Evolutionary conservation across 2,888 invertebrate genomes (phyloP).

Genomic region (Mesopsocus fuscifrons): DNA sequence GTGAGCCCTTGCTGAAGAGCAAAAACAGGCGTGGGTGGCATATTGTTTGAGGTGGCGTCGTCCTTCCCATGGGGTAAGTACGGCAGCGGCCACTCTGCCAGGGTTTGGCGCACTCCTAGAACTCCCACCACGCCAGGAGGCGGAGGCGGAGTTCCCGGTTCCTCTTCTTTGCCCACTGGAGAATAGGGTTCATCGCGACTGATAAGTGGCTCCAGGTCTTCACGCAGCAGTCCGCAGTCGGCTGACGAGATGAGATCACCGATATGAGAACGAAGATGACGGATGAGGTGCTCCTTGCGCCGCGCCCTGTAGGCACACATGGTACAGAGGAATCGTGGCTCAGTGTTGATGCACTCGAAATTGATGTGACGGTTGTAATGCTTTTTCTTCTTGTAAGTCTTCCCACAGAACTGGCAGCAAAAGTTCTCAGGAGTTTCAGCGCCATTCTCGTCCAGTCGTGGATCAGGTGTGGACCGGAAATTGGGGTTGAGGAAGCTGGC

Average conservation of each 20-base stretch:
- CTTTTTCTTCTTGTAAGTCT: slow-evolving; percentile 11
- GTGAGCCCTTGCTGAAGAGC: too few species aligned
- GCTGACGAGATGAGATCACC: slow-evolving; percentile 2
- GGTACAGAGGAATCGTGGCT: slow-evolving; percentile 64
- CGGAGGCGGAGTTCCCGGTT: too few species aligned
- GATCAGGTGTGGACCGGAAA: not conserved
- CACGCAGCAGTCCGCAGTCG: not conserved
- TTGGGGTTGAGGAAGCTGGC: slow-evolving; percentile 3
- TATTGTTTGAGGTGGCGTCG: too few species aligned
- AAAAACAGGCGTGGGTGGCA: too few species aligned
- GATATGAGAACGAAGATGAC: slow-evolving; percentile 28
- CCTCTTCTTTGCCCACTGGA: too few species aligned
- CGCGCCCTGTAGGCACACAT: slow-evolving; percentile 66
- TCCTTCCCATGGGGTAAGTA: too few species aligned
- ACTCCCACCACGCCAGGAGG: too few species aligned
- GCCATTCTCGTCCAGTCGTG: not conserved
- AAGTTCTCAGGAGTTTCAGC: slow-evolving; percentile 4
- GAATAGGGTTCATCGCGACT: too few species aligned
- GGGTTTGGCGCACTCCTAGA: too few species aligned
- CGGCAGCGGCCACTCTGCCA: too few species aligned
- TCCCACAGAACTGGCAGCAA: slow-evolving; percentile 14
- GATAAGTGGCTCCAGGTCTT: not conserved
- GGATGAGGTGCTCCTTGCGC: slow-evolving; percentile 66
- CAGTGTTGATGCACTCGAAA: slow-evolving; percentile 20
- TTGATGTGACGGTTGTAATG: slow-evolving; percentile 12